Base-by-base conservation (phyloP, 2,797 vertebrate genomes). In the Chelmon rostratus region DNA sequence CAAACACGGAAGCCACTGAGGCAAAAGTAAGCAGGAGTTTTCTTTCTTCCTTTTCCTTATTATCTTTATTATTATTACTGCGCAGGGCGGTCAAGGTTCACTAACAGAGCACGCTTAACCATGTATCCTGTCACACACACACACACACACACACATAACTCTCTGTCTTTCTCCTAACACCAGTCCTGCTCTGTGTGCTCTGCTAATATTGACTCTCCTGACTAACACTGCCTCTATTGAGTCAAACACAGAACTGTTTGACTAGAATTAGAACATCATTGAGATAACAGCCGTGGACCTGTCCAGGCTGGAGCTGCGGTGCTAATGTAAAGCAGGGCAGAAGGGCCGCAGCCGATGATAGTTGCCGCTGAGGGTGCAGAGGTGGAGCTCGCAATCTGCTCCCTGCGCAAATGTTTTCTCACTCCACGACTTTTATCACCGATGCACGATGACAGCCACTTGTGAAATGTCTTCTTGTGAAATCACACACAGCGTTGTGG, bases 141-240 rank as follows among this genome's bases (percentile, higher is more conserved):
- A 80, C 63, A 35, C 72, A 31, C 56, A 80, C 66, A 78, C 81
- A 81, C 75, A 83, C 71, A 57, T 28, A 86, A 52, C 79, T 81
- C 91, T 79, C 93, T 94, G 95, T 93, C 93, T 91, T 95, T 94
- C 94, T 95, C 94, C 95, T 95, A 93, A 94, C 94, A 94, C 93
- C 95, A 89, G 91, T 88, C 93, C 92, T 83, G 91, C 93, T 73
- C 15, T 97, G 96, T 97, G 96, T 98, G 96, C 96, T 97, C 93
- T 93, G 96, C 95, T 94, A 98, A 98, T 98, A 98, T 98, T 98
- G 97, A 98, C 97, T 96, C 89, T 95, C 91, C 95, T 93, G 96
- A 95, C 96, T 95, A 94, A 96, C 96, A 95, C 93, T 91, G 96
- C 96, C 88, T 96, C 96, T 96, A 94, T 95, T 95, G 96, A 96